These are phyloP conservation scores for Carcinoscorpius rotundicauda DNA, from an alignment of 1,140 invertebrate genomes.

Conservation along the genomic window DNA sequence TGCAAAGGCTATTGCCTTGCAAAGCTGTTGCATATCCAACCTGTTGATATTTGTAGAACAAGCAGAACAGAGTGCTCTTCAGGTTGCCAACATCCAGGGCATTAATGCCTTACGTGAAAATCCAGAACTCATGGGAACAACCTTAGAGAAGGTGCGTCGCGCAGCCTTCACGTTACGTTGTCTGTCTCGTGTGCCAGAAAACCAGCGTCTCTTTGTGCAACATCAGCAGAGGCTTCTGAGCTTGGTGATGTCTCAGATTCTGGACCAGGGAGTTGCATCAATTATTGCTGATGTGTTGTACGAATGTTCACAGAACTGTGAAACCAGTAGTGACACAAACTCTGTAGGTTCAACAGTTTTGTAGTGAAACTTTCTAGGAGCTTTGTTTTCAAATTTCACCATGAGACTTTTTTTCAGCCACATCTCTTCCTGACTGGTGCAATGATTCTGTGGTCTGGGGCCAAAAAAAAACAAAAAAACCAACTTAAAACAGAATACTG, in stretches of 20 bases:
- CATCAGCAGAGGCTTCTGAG: slow-evolving; percentile 83
- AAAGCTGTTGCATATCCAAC: slow-evolving; percentile 62
- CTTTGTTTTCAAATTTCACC: too few relatives aligned
- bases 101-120: slow-evolving; percentile 85
- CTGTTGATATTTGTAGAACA: slow-evolving; percentile 94
- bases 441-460: too few relatives aligned
- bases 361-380: too few relatives aligned
- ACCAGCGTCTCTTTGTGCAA: slow-evolving; percentile 73
- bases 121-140: slow-evolving; percentile 96
- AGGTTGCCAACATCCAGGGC: slow-evolving; percentile 87
- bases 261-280: slow-evolving; percentile 87
- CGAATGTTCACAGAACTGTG: slow-evolving; percentile 36
- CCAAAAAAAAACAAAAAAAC: too few relatives aligned
- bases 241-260: slow-evolving; percentile 90
- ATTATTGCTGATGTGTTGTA: slow-evolving; percentile 82
- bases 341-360: too few relatives aligned
- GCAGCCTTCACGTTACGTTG: slow-evolving; percentile 75
- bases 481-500: too few relatives aligned
- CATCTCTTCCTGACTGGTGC: too few relatives aligned
- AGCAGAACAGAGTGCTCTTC: slow-evolving; percentile 80
- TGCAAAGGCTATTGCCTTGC: slow-evolving; percentile 71
- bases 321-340: background rate
- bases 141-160: slow-evolving; percentile 90
- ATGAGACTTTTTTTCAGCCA: too few relatives aligned
- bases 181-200: slow-evolving; percentile 78